Base-by-base conservation (phyloP, 1,140 invertebrate species). In the Neodiprion pinetum region DNA sequence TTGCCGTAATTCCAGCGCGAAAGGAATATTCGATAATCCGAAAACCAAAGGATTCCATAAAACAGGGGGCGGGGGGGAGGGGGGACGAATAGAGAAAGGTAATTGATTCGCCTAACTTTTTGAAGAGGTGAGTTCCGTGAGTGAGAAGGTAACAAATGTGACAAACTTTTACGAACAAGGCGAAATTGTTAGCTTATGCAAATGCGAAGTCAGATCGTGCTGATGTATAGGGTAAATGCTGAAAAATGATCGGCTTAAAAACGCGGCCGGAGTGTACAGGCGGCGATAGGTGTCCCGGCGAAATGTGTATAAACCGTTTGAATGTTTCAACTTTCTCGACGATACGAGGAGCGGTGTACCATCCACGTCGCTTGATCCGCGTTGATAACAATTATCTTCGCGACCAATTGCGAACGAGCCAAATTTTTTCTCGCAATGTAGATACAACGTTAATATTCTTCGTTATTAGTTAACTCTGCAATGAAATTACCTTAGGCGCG, bases 181-280 rank as follows among this genome's bases (percentile, higher is more conserved):
- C n/a, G n/a, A 76, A 82, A 83, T 82, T 77, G 80, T 82, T 78
- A 78, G 78, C 73, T 82, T 82, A 84, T 83, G 83, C 81, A 85
- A 85, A 85, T 85, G 84, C 75, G 23, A 50, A 17, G 70, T 50
- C 28, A 28, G 70, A 69, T 50, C 80, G 80, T 81, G 80, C 77
- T 77, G 82, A 86, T 76, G 83, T 86, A 84, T 78, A 84, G 80
- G 80, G 79, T 79, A 87, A 88, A 88, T 88, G 83, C 86, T 88
- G 86, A 88, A 87, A 88, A 88, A 88, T 85, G 84, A 81, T 78
- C 80, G 79, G 86, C 86, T 88, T 87, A 85, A 86, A 61, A 87
- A 88, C 85, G 86, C 86, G 84, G 28, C 28, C 5, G 83, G 86
- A 86, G 84, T 86, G 85, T 86, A 84, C 80, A 79, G 79, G 67